phyloP scores from a whole-genome alignment of 2,113 vertebrate genomes.

The Ivindomyrus marchei region DNA sequence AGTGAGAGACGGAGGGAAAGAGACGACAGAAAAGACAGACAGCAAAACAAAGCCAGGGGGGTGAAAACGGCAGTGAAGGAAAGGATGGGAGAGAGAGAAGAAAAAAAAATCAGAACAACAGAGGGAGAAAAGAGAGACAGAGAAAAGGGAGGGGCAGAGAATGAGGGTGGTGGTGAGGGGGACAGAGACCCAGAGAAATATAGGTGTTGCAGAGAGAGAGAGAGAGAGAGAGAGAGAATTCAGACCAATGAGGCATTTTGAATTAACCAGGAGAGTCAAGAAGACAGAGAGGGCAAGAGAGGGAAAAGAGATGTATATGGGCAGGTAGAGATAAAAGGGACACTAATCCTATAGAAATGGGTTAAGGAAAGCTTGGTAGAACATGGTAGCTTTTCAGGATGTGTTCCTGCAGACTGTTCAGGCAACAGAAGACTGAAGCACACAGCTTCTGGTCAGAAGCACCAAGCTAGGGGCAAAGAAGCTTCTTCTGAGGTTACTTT shows the following conservation, averaged over 20 bases:
- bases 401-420: conserved; percentile 23
- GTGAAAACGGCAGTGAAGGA: conserved; percentile 8
- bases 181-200: background rate
- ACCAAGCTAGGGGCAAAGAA: background rate
- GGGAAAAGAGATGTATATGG: conserved; percentile 34
- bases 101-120: conserved; percentile 8
- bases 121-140: conserved; percentile 29
- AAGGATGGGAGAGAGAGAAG: conserved; percentile 6
- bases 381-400: conserved; percentile 37
- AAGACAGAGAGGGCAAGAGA: conserved; percentile 22
- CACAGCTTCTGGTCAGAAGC: background rate
- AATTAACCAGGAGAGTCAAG: conserved; percentile 24
- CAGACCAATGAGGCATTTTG: conserved; percentile 7
- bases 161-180: background rate
- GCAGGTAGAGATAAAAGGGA: conserved; percentile 45
- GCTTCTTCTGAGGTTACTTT: background rate
- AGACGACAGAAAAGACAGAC: conserved; percentile 14
- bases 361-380: conserved; percentile 43
- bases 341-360: conserved; percentile 45
- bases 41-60: background rate
- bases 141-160: conserved; percentile 11
- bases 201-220: background rate
- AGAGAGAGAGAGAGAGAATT: background rate
- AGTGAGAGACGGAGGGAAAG: background rate
- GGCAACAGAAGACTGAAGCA: background rate